These are phyloP conservation scores for Phocides pigmalion DNA, from an alignment of 1,140 invertebrate species.

Conservation along the genomic window DNA sequence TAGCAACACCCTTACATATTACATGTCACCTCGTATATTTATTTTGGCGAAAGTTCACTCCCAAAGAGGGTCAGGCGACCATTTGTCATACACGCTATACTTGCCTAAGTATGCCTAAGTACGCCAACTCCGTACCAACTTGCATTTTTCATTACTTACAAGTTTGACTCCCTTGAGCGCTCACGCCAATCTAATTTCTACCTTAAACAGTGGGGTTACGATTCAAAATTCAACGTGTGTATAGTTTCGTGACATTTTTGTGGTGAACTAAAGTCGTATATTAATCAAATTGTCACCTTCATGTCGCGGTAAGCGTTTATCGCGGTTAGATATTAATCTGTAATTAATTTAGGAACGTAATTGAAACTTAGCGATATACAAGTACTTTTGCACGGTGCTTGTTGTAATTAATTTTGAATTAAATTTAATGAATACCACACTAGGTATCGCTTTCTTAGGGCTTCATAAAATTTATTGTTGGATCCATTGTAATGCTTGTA, in stretches of 20 bases:
- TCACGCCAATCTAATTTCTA: not conserved
- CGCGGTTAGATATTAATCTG: constrained; percentile 28
- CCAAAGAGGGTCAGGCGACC: constrained; percentile 46
- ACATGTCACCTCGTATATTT: constrained; percentile 42
- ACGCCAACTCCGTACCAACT: constrained; percentile 45
- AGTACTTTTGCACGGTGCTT: too few relatives aligned
- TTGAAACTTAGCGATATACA: too few relatives aligned
- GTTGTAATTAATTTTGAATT: too few relatives aligned
- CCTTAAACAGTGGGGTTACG: not conserved
- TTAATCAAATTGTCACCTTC: constrained; percentile 39
- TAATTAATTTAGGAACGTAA: constrained; percentile 24
- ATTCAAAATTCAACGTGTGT: not conserved
- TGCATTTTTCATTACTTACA: constrained; percentile 64
- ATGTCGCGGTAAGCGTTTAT: constrained; percentile 21
- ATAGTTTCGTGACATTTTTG: constrained; percentile 27
- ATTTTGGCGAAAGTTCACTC: constrained; percentile 47
- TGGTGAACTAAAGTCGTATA: constrained; percentile 25
- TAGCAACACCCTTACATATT: constrained; percentile 8
- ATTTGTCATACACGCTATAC: constrained; percentile 67
- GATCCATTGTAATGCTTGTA: too few relatives aligned
- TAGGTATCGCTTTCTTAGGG: too few relatives aligned
- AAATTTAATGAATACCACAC: too few relatives aligned
- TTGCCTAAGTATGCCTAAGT: constrained; percentile 61
- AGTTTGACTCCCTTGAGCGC: constrained; percentile 42
- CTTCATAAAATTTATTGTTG: too few relatives aligned